Evolutionary conservation across 2,113 vertebrate species (phyloP).

Genomic region (Junco hyemalis): DNA sequence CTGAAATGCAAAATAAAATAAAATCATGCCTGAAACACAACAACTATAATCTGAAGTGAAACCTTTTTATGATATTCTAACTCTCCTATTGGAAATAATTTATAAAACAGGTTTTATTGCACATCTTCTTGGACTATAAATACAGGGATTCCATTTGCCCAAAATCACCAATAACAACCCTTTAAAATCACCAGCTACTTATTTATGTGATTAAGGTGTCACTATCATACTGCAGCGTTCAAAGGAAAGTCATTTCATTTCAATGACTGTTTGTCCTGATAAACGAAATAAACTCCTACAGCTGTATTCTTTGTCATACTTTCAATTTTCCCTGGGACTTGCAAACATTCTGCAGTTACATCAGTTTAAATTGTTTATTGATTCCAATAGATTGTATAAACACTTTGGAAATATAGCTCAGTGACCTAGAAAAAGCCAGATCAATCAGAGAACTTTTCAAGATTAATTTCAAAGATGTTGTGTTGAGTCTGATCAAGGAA

Average conservation of each 20-base stretch:
- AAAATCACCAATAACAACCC: background rate
- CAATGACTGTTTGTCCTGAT: conserved; percentile 63
- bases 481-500: conserved; percentile 44
- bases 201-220: conserved; percentile 54
- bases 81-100: conserved; percentile 7
- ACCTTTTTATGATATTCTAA: conserved; percentile 4
- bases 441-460: conserved; percentile 68
- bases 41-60: conserved; percentile 45
- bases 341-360: conserved; percentile 72
- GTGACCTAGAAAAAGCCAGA: conserved; percentile 70
- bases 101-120: conserved; percentile 20
- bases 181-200: conserved; percentile 50
- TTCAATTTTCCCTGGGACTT: conserved; percentile 63
- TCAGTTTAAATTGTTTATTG: conserved; percentile 91
- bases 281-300: conserved; percentile 61
- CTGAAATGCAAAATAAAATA: background rate
- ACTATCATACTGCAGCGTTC: conserved; percentile 31
- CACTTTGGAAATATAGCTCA: conserved; percentile 71
- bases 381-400: conserved; percentile 88
- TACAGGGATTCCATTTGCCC: conserved; percentile 36
- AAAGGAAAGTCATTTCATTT: conserved; percentile 58
- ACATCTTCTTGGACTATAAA: conserved; percentile 48
- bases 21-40: conserved; percentile 43
- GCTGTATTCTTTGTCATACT: conserved; percentile 67
- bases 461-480: conserved; percentile 74